A percentile compares a stretch with the other conserved stretches of the same genome.
phyloP scores from a whole-genome alignment of 2,113 vertebrate species.

The Meleagris gallopavo region DNA sequence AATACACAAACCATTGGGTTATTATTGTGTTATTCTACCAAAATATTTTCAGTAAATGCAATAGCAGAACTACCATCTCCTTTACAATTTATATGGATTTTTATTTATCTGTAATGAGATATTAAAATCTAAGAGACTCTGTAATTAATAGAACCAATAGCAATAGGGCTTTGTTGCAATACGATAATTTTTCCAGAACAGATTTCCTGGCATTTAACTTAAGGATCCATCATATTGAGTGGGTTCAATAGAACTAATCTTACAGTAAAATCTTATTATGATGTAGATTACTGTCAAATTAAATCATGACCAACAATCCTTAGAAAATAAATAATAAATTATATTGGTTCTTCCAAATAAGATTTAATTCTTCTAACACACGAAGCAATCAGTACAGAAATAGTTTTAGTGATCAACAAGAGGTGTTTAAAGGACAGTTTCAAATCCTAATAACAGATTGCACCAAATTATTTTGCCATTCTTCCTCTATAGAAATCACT shows the following conservation, averaged over 20 bases:
- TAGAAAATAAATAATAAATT: neutral
- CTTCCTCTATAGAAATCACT: neutral
- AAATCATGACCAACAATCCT: neutral
- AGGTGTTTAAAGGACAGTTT: neutral
- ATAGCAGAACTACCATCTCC: neutral
- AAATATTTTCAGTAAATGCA: neutral
- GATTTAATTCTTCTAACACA: neutral
- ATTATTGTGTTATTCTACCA: neutral
- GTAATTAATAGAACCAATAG: neutral
- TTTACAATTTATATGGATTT: neutral
- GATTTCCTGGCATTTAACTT: neutral
- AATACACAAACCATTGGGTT: neutral
- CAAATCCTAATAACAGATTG: neutral
- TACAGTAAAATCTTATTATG: neutral
- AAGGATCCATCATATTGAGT: neutral
- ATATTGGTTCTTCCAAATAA: neutral
- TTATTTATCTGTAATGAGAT: neutral
- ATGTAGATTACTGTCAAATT: neutral
- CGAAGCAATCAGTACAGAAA: neutral
- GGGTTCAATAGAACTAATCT: neutral
- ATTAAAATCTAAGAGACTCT: neutral
- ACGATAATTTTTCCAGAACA: neutral
- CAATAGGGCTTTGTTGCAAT: neutral
- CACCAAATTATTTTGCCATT: neutral
- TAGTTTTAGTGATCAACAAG: neutral